phyloP scores from a whole-genome alignment of 2,113 vertebrate genomes.

The Clupea harengus region DNA sequence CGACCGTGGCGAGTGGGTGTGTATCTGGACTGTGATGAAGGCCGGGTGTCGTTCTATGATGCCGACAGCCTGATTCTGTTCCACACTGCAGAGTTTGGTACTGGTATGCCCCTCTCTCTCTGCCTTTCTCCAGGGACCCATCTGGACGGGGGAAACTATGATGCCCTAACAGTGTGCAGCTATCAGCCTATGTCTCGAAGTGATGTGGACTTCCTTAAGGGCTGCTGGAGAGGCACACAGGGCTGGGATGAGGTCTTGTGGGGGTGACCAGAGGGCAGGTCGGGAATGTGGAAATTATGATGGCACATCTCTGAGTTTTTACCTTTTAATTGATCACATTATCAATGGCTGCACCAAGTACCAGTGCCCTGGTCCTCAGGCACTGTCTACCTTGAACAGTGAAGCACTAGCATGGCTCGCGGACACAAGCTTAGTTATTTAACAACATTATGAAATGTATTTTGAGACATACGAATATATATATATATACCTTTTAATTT shows the following conservation, averaged over 20 bases:
- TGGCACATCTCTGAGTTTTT: background rate
- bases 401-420: no score
- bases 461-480: no score
- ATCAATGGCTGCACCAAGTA: no score
- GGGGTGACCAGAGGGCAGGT: background rate
- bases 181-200: background rate
- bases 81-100: background rate
- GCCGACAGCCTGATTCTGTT: background rate
- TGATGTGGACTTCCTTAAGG: no score
- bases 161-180: constrained; percentile 45
- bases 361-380: no score
- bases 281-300: background rate
- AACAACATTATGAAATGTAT: no score
- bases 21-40: constrained; percentile 49
- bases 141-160: constrained; percentile 32
- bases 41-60: constrained; percentile 41
- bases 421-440: no score
- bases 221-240: no score
- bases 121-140: constrained; percentile 46
- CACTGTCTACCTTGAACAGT: no score
- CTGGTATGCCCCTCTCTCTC: constrained; percentile 1
- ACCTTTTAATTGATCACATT: no score
- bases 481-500: no score
- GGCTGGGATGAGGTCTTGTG: background rate
- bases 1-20: constrained; percentile 43